phyloP scores from a whole-genome alignment of 2,797 vertebrate genomes.

The Paratrypauchen microcephalus region DNA sequence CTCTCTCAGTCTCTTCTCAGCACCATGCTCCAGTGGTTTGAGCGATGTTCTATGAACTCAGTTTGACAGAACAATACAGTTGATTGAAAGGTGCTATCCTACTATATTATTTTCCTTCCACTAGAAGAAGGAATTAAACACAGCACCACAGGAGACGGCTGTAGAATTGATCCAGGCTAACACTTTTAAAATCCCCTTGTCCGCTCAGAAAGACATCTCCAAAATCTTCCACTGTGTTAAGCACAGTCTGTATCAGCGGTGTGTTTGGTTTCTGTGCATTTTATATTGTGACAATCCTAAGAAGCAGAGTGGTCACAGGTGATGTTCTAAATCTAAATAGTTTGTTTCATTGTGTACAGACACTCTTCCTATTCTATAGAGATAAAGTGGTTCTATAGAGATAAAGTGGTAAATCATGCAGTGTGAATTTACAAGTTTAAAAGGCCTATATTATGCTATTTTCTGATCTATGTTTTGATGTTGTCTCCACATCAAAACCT shows the following conservation, averaged over 20 bases:
- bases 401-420: background rate
- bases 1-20: conserved; percentile 15
- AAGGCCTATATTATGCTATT: too few species aligned
- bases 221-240: background rate
- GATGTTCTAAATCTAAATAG: too few species aligned
- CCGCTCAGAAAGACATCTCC: background rate
- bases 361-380: background rate
- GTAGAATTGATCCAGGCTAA: conserved; percentile 35
- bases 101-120: conserved; percentile 10
- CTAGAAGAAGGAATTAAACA: conserved; percentile 33
- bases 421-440: background rate
- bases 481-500: too few species aligned
- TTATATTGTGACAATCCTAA: too few species aligned
- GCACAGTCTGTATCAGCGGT: background rate
- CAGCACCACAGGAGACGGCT: conserved; percentile 20
- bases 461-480: too few species aligned
- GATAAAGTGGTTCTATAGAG: too few species aligned
- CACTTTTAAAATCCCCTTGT: conserved; percentile 35
- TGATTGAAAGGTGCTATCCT: conserved; percentile 39
- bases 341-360: background rate
- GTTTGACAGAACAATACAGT: conserved; percentile 47
- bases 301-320: background rate
- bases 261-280: too few species aligned
- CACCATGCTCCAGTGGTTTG: conserved; percentile 39
- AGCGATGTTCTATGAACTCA: conserved; percentile 37